phyloP scores from a whole-genome alignment of 2,888 invertebrate genomes.

The Hirtodrosophila cameraria region DNA sequence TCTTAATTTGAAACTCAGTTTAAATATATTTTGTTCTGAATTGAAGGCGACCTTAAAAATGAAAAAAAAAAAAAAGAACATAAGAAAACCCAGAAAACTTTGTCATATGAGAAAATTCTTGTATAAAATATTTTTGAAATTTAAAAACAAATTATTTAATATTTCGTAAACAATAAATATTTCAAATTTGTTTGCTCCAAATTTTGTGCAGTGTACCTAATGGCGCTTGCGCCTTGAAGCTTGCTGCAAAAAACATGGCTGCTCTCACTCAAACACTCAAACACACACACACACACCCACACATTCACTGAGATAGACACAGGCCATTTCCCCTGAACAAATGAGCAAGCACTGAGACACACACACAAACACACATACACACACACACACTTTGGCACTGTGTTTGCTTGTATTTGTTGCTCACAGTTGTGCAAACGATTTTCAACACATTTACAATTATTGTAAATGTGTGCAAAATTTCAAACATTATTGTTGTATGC shows the following conservation, averaged over 20 bases:
- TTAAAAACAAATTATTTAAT: no score
- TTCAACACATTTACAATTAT: slow-evolving; percentile 81
- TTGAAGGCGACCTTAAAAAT: no score
- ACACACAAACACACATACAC: slow-evolving; percentile 29
- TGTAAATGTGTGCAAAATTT: slow-evolving; percentile 81
- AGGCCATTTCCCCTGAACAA: slow-evolving; percentile 76
- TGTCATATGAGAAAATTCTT: no score
- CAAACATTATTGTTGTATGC: slow-evolving; percentile 45
- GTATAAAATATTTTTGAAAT: no score
- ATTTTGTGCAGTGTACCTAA: slow-evolving; percentile 52
- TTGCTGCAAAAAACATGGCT: slow-evolving; percentile 71
- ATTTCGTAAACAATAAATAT: no score
- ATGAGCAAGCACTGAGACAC: slow-evolving; percentile 67
- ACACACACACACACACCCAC: slow-evolving; percentile 4
- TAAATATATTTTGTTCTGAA: no score
- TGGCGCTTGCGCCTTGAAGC: slow-evolving; percentile 65
- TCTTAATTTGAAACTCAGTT: no score
- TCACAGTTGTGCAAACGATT: slow-evolving; percentile 80
- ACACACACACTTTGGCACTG: slow-evolving; percentile 9
- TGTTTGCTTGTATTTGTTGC: slow-evolving; percentile 42
- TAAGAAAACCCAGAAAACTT: no score
- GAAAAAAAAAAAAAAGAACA: no score
- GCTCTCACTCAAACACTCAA: slow-evolving; percentile 53
- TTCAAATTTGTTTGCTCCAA: not conserved
- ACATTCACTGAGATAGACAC: slow-evolving; percentile 66